phyloP scores from a whole-genome alignment of 1,140 invertebrate genomes.

The Drosophila aff. region DNA sequence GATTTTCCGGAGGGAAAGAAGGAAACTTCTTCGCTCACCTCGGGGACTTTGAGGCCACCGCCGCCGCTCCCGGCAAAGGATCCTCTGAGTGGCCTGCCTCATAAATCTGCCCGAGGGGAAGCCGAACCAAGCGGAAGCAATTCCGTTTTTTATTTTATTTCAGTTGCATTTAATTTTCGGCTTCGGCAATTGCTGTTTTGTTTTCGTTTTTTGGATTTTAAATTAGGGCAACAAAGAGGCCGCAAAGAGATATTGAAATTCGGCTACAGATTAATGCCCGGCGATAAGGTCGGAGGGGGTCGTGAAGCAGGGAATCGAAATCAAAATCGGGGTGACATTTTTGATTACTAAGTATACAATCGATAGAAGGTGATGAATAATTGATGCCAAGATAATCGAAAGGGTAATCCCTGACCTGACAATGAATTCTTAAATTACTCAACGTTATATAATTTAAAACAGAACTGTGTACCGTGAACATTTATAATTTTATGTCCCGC shows the following conservation, averaged over 20 bases:
- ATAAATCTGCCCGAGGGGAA: slow-evolving; percentile 46
- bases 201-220: slow-evolving; percentile 63
- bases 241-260: slow-evolving; percentile 64
- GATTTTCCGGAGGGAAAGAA: slow-evolving; percentile 2
- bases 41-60: slow-evolving; percentile 57
- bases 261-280: slow-evolving; percentile 32
- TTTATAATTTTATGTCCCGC: neutral
- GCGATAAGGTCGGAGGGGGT: slow-evolving; percentile 31
- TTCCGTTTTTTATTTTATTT: slow-evolving; percentile 61
- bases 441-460: neutral
- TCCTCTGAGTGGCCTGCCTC: slow-evolving; percentile 33
- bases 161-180: slow-evolving; percentile 37
- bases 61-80: slow-evolving; percentile 10
- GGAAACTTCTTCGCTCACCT: neutral
- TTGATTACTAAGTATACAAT: slow-evolving; percentile 27
- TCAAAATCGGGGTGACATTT: slow-evolving; percentile 63
- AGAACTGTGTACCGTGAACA: neutral
- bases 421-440: neutral
- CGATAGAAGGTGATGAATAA: slow-evolving; percentile 22
- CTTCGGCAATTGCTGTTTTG: slow-evolving; percentile 1
- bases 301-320: slow-evolving; percentile 2
- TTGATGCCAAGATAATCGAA: slow-evolving; percentile 16
- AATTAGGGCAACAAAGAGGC: slow-evolving; percentile 73
- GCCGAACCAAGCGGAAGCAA: slow-evolving; percentile 60
- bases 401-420: neutral